Evolutionary conservation across 2,113 vertebrate species (phyloP).

Genomic region (Larimichthys crocea): DNA sequence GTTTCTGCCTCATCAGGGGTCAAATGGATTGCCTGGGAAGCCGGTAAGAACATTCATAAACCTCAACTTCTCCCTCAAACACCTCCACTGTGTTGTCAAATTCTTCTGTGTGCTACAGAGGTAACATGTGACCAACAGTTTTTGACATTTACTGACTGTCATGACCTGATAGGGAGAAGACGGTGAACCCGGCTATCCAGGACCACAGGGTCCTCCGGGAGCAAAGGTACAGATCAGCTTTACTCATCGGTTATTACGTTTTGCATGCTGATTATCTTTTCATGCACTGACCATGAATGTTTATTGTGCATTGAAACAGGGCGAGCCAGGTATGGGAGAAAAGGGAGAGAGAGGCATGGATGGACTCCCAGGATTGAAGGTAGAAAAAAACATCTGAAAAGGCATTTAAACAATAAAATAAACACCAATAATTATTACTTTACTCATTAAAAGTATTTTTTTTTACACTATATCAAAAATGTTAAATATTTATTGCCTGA

Average conservation of each 20-base stretch:
- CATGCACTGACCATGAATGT: not conserved
- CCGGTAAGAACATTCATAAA: too few species aligned
- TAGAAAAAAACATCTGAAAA: constrained; percentile 31
- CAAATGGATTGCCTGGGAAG: not conserved
- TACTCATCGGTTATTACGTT: constrained; percentile 10
- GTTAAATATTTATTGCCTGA: not conserved
- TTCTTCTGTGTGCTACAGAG: not conserved
- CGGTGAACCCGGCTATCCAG: constrained; percentile 86
- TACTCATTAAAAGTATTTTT: not conserved
- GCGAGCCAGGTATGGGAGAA: constrained; percentile 76
- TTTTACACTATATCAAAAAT: not conserved
- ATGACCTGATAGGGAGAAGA: constrained; percentile 87
- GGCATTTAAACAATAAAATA: not conserved
- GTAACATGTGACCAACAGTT: not conserved
- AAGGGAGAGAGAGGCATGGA: constrained; percentile 84
- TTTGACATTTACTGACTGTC: constrained; percentile 15
- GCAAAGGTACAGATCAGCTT: constrained; percentile 80
- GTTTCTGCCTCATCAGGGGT: constrained; percentile 84
- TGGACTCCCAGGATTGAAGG: constrained; percentile 82
- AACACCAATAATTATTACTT: not conserved
- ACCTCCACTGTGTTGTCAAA: not conserved
- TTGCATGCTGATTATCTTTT: not conserved
- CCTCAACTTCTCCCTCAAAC: not conserved
- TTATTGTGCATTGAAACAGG: constrained; percentile 67
- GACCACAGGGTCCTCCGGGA: constrained; percentile 84